Evolutionary conservation across 2,888 invertebrate genomes (phyloP).

Genomic region (Beris morrisii): DNA sequence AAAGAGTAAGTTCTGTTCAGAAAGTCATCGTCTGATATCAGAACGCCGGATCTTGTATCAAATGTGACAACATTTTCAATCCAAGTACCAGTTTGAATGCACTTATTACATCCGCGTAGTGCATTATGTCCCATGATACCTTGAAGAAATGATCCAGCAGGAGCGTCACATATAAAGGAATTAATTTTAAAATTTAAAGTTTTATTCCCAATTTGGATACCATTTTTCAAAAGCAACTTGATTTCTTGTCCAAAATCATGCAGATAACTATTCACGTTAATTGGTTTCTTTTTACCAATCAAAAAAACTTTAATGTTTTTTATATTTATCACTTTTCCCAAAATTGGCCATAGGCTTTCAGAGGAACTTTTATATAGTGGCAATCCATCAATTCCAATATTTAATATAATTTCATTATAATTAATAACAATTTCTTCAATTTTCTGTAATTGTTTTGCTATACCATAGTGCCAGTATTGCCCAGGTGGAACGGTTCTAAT

Average conservation of each 20-base stretch:
- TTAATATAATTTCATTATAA: too few species aligned
- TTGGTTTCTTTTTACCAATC: too few species aligned
- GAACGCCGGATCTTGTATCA: background rate
- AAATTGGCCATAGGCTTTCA: too few species aligned
- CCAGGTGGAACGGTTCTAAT: too few species aligned
- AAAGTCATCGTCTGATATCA: slow-evolving; percentile 24
- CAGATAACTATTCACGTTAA: background rate
- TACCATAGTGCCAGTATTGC: too few species aligned
- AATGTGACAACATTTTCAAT: slow-evolving; percentile 16
- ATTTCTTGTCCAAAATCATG: background rate
- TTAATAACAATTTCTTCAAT: too few species aligned
- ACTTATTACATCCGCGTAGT: background rate
- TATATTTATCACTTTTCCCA: too few species aligned
- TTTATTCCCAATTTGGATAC: background rate
- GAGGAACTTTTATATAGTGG: too few species aligned
- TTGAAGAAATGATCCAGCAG: background rate
- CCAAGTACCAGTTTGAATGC: slow-evolving; percentile 15
- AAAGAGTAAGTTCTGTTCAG: background rate
- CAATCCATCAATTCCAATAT: too few species aligned
- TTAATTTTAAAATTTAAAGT: background rate
- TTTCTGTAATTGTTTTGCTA: too few species aligned
- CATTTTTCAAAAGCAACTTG: background rate
- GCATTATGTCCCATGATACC: background rate
- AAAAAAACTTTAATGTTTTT: too few species aligned
- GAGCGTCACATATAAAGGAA: slow-evolving; percentile 12